Conservation (phyloP, 2,113 vertebrate genomes). For the Spea bombifrons region DNA sequence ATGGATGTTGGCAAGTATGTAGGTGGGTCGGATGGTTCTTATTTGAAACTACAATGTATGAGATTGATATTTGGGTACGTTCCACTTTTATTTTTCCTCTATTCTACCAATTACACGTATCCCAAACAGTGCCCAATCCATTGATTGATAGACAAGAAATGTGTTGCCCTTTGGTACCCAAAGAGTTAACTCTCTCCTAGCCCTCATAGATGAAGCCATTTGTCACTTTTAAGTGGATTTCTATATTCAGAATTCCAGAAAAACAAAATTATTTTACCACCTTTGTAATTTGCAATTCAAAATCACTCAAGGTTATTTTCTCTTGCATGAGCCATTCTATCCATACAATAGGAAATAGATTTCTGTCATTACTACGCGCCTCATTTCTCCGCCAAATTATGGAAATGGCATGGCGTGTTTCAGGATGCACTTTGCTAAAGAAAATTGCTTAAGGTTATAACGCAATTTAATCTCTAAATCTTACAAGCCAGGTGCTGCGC, state of each 20-base stretch:
- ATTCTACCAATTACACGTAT: too few relatives aligned
- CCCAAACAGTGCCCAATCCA: too few relatives aligned
- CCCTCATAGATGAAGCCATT: not conserved
- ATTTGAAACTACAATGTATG: too few relatives aligned
- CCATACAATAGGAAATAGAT: not conserved
- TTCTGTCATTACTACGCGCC: slow-evolving; percentile 4
- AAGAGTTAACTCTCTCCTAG: too few relatives aligned
- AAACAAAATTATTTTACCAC: slow-evolving; percentile 19
- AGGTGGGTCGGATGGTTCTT: too few relatives aligned
- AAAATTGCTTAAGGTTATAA: slow-evolving; percentile 32
- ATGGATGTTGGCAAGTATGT: too few relatives aligned
- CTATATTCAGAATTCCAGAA: slow-evolving; percentile 2
- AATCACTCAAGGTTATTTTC: slow-evolving; percentile 24
- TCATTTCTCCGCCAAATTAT: slow-evolving; percentile 35
- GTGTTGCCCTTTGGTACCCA: too few relatives aligned
- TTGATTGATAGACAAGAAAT: too few relatives aligned
- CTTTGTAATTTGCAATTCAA: slow-evolving; percentile 31
- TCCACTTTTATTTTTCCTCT: too few relatives aligned
- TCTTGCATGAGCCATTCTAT: slow-evolving; percentile 16
- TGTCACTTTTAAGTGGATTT: slow-evolving; percentile 17
- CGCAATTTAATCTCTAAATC: slow-evolving; percentile 20
- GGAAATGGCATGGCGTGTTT: slow-evolving; percentile 14
- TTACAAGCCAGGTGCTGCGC: not conserved
- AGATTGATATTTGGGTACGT: too few relatives aligned
- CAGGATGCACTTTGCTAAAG: not conserved